phyloP scores from a whole-genome alignment of 2,113 vertebrate species.

The Baryphthengus martii region DNA sequence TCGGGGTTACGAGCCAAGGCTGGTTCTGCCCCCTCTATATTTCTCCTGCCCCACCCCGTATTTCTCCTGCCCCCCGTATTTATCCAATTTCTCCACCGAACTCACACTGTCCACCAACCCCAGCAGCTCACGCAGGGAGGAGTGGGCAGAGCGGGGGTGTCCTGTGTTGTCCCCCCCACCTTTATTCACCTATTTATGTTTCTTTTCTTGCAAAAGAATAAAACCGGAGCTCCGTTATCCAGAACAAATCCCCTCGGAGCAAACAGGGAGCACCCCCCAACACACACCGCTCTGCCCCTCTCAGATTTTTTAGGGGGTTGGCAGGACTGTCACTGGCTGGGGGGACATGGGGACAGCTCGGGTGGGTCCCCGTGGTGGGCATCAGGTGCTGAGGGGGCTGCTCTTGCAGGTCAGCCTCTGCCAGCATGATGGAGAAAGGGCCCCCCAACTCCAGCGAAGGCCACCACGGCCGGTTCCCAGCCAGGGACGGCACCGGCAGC shows the following conservation, averaged over 20 bases:
- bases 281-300: accelerated
- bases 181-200: not conserved
- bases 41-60: not conserved
- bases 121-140: not conserved
- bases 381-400: not conserved
- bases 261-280: not conserved
- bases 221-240: not conserved
- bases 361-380: accelerated
- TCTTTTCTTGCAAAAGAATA: not conserved
- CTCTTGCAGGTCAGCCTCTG: not conserved
- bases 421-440: conserved; percentile 48
- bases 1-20: too few species aligned
- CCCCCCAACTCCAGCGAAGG: conserved; percentile 9
- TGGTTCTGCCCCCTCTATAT: not conserved
- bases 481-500: not conserved
- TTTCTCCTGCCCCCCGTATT: not conserved
- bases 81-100: not conserved
- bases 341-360: not conserved
- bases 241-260: not conserved
- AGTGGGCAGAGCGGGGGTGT: not conserved
- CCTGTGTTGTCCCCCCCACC: not conserved
- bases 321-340: not conserved
- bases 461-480: conserved; percentile 44
- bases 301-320: not conserved
- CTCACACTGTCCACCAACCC: not conserved